Conservation (phyloP, 2,797 vertebrate species). For the Paguma larvata region DNA sequence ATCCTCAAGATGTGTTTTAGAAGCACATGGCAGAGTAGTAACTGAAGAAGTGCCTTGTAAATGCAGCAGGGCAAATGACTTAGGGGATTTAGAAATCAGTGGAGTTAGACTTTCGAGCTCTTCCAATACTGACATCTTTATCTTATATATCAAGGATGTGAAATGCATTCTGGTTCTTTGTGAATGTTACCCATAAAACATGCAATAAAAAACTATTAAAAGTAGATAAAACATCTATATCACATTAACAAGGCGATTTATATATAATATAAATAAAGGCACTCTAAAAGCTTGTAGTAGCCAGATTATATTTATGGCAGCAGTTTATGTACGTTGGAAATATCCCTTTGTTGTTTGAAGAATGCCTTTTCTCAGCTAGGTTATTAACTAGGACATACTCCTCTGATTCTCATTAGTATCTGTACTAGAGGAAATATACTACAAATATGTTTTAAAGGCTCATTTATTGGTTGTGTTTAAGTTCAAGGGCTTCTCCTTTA, state of each 20-base stretch:
- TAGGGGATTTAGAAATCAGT: constrained; percentile 44
- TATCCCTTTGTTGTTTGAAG: constrained; percentile 40
- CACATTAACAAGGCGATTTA: constrained; percentile 4
- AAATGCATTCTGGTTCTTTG: constrained; percentile 43
- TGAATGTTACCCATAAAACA: constrained; percentile 24
- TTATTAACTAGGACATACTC: background rate
- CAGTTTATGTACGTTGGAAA: constrained; percentile 20
- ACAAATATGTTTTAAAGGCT: constrained; percentile 10
- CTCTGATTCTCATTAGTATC: constrained; percentile 49
- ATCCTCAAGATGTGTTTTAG: background rate
- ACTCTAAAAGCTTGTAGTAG: constrained; percentile 19
- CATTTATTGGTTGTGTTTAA: background rate
- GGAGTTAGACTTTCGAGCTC: constrained; percentile 42
- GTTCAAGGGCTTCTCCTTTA: background rate
- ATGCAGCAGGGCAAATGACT: constrained; percentile 24
- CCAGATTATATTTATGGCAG: constrained; percentile 52
- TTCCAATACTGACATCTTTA: constrained; percentile 59
- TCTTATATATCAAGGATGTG: background rate
- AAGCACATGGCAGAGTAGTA: background rate
- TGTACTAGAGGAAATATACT: background rate
- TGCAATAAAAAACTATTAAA: constrained; percentile 6
- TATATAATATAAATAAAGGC: background rate
- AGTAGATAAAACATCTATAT: constrained; percentile 36
- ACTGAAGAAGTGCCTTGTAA: constrained; percentile 34
- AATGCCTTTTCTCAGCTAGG: background rate